These are phyloP conservation scores for Acanthis flammea DNA, from an alignment of 2,797 vertebrate species.

Conservation along the genomic window DNA sequence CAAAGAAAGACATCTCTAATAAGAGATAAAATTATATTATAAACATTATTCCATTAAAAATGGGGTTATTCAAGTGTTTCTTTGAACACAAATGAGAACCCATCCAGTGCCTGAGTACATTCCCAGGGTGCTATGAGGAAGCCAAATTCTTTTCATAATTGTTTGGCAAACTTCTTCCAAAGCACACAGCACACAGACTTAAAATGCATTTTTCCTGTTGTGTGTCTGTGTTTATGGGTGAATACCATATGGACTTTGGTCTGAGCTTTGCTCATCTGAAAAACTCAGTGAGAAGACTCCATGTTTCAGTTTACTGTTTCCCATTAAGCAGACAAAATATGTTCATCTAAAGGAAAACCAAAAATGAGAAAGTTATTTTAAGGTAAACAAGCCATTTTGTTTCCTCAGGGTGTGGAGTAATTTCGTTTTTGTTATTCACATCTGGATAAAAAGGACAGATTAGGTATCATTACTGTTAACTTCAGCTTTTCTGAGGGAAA, in stretches of 20 bases:
- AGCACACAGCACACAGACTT: neutral
- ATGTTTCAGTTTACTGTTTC: slow-evolving; percentile 46
- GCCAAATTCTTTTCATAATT: slow-evolving; percentile 16
- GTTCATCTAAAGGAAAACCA: slow-evolving; percentile 14
- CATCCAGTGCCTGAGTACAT: neutral
- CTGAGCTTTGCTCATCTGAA: slow-evolving; percentile 27
- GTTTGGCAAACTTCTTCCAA: slow-evolving; percentile 46
- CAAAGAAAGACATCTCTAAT: slow-evolving; percentile 14
- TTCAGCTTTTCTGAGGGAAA: slow-evolving; percentile 39
- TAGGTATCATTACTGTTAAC: neutral
- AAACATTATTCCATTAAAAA: slow-evolving; percentile 16
- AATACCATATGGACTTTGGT: slow-evolving; percentile 37
- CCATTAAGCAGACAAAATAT: neutral
- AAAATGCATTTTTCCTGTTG: slow-evolving; percentile 20
- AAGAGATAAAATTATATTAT: slow-evolving; percentile 23
- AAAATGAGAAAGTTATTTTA: slow-evolving; percentile 4
- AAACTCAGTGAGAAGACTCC: neutral
- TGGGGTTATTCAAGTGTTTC: slow-evolving; percentile 15
- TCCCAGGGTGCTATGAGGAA: slow-evolving; percentile 13
- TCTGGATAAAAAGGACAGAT: neutral
- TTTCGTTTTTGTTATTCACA: slow-evolving; percentile 5
- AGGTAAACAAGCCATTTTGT: neutral
- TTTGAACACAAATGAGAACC: slow-evolving; percentile 20
- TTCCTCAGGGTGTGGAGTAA: neutral
- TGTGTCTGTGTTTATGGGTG: slow-evolving; percentile 44